Evolutionary conservation across 1,140 invertebrate species (phyloP), one percentile per base, ranked within the genome.

Genomic region (Campoletis sonorensis): DNA sequence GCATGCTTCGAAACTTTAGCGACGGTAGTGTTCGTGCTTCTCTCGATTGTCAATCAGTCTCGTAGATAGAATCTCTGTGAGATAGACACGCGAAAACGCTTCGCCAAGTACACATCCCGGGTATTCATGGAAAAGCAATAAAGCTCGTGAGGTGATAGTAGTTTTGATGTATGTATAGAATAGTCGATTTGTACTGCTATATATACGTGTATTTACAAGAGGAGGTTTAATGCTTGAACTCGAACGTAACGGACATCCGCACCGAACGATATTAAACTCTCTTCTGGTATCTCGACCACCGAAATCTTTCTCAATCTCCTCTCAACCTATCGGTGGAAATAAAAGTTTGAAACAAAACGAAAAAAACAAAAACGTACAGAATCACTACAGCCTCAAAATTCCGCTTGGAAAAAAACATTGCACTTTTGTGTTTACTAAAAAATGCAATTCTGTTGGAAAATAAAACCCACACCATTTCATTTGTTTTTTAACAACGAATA

Each of bases 121-220:
- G 71, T 49, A 49, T 49, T 30, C 73, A 54, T 27, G 73, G 18
- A 77, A 77, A 77, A 77, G 73, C 73, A 77, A 77, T 77, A 77
- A 77, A 77, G 73, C 73, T 75, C 49, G 45, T 49, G 8, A 4
- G 30, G 67, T 77, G 27, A 77, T 77, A 58, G 73, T n/a, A 33
- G 16, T n/a, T 18, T 61, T 37, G 49, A 40, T 75, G 33, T 49
- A 23, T 49, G 23, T 27, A 70, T 75, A 64, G 23, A 23, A 26
- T 23, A 64, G 61, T 26, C 23, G 61, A 64, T 64, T 5, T n/a
- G 61, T 8, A 27, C 11, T 23, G 61, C 61, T 64, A 8, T 26
- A 8, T 26, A 54, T 54, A 54, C 51, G n/a, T 54, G n/a, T 54
- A 54, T 54, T 54, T 54, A 54, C 16, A 54, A 54, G 51, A 54